Evolutionary conservation across 1,140 invertebrate genomes (phyloP).

Genomic region (Rhopalosiphum padi): DNA sequence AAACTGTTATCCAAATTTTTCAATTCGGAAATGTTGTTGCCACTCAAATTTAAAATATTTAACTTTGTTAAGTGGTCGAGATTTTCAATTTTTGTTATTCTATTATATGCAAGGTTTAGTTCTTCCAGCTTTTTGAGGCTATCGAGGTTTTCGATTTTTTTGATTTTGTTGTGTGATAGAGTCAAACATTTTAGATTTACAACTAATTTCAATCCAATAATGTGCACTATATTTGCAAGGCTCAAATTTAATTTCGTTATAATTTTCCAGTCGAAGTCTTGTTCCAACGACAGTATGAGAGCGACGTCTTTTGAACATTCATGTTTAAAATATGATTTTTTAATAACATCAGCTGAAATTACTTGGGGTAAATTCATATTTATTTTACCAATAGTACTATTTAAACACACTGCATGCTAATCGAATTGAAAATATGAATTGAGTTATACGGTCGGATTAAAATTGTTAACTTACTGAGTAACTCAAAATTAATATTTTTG

Average conservation of each 20-base stretch:
- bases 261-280: not conserved
- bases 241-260: not conserved
- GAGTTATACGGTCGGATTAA: not conserved
- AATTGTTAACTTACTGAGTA: not conserved
- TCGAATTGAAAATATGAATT: not conserved
- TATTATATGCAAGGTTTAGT: constrained; percentile 1
- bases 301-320: not conserved
- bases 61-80: not conserved
- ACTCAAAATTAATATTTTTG: not conserved
- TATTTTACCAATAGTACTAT: not conserved
- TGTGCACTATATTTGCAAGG: not conserved
- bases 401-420: not conserved
- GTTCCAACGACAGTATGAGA: not conserved
- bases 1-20: not conserved
- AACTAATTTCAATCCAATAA: not conserved
- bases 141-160: not conserved
- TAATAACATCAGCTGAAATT: not conserved
- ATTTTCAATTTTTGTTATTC: constrained; percentile 18
- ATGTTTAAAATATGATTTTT: constrained; percentile 8
- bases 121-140: not conserved
- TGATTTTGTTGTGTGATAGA: constrained; percentile 6
- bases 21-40: not conserved
- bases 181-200: not conserved
- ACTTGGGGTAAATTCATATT: not conserved
- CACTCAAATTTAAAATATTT: not conserved